These are phyloP conservation scores for Ectemnius continuus DNA, from an alignment of 2,888 invertebrate genomes.

Conservation along the genomic window DNA sequence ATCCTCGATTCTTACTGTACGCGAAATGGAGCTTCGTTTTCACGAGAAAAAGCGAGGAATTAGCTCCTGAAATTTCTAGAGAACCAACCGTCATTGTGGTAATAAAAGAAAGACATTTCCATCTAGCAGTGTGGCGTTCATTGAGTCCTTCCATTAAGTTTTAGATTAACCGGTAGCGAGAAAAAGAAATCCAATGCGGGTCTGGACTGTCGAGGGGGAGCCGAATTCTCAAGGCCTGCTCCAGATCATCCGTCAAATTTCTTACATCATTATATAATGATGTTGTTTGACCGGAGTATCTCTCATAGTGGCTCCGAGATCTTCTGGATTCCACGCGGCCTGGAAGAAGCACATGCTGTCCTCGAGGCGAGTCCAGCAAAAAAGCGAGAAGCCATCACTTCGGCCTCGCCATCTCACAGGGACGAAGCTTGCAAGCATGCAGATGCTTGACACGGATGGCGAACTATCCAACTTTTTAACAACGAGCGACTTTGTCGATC, in stretches of 20 bases:
- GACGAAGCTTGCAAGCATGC: conserved; percentile 32
- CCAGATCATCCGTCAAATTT: conserved; percentile 3
- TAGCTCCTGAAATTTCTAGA: neutral
- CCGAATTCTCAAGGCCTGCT: neutral
- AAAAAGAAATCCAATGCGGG: no score
- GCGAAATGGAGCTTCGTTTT: neutral
- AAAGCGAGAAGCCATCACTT: conserved; percentile 3
- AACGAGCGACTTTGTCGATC: conserved; percentile 48
- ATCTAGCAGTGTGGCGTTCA: no score
- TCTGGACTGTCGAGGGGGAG: no score
- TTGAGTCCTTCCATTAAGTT: neutral
- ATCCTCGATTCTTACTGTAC: neutral
- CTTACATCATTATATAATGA: conserved; percentile 23
- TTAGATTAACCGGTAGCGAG: neutral
- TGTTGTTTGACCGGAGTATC: neutral
- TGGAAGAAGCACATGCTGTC: conserved; percentile 45
- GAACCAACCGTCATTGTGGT: neutral
- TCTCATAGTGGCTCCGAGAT: neutral
- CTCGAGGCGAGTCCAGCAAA: conserved; percentile 40
- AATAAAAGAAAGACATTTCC: neutral
- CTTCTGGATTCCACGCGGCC: conserved; percentile 35
- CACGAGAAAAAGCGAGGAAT: neutral
- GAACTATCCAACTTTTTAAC: conserved; percentile 59
- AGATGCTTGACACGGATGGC: conserved; percentile 36
- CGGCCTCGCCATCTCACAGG: neutral